Conservation (phyloP, 2,113 vertebrate species). For the Oncorhynchus masou region DNA sequence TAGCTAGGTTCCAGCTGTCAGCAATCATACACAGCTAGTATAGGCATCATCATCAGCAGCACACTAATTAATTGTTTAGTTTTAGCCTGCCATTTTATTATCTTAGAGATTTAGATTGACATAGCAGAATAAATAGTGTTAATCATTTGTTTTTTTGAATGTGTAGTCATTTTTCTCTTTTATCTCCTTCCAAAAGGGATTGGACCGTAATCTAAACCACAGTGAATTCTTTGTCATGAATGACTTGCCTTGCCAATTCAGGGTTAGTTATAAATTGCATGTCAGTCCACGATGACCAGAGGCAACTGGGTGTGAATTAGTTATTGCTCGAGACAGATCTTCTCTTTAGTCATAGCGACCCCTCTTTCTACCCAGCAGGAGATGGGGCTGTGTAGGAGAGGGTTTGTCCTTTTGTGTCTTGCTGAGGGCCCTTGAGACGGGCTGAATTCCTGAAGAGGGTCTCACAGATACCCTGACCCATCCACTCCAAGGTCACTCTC, state of each 20-base stretch:
- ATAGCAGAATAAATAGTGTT: too few relatives aligned
- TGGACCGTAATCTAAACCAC: too few relatives aligned
- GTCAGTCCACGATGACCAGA: not conserved
- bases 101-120: too few relatives aligned
- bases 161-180: too few relatives aligned
- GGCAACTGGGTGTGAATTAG: not conserved
- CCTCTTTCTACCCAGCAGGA: not conserved
- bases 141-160: too few relatives aligned
- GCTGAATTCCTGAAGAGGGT: not conserved
- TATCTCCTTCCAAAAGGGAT: too few relatives aligned
- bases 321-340: not conserved
- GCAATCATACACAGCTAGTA: constrained; percentile 12
- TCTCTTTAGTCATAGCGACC: not conserved
- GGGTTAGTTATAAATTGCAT: not conserved
- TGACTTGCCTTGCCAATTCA: not conserved
- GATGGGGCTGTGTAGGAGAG: not conserved
- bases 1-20: constrained; percentile 17
- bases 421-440: not conserved
- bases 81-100: too few relatives aligned
- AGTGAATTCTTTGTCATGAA: too few relatives aligned
- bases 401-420: not conserved
- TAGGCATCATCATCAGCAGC: not conserved
- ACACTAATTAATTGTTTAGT: too few relatives aligned
- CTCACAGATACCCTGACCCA: not conserved
- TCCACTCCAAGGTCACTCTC: not conserved